Conservation (phyloP, 2,797 vertebrate species). For the Adelosebastes latens region DNA sequence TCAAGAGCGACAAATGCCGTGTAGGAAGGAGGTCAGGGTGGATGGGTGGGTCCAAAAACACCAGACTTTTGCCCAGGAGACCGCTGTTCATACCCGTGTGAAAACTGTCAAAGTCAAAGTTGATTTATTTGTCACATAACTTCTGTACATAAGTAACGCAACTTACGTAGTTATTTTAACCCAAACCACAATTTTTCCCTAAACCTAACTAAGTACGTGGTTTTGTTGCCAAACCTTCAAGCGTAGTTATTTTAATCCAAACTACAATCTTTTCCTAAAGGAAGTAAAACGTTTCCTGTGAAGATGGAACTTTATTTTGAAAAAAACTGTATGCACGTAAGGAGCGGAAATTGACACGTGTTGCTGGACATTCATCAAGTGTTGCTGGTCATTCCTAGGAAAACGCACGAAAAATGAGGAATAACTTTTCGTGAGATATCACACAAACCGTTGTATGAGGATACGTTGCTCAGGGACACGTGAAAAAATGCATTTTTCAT, state of each 20-base stretch:
- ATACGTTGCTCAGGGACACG: neutral
- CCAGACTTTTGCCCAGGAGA: too few species aligned
- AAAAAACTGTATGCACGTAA: neutral
- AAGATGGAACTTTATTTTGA: neutral
- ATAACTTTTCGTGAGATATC: neutral
- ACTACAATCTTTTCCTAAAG: too few species aligned
- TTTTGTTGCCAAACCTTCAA: too few species aligned
- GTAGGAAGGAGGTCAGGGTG: too few species aligned
- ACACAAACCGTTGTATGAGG: neutral
- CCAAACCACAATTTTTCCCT: neutral
- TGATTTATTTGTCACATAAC: neutral
- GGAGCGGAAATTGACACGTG: neutral
- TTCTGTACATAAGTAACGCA: neutral
- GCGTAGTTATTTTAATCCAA: too few species aligned
- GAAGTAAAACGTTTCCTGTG: neutral
- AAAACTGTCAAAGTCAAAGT: neutral
- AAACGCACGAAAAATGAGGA: neutral
- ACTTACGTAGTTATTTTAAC: neutral
- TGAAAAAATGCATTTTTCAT: slow-evolving; percentile 10
- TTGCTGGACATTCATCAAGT: neutral
- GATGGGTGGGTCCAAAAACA: too few species aligned
- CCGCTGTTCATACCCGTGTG: too few species aligned
- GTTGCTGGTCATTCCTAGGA: too few species aligned
- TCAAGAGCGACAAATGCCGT: too few species aligned
- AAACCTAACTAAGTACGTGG: too few species aligned